Percentiles rank a stretch among this genome's conserved stretches.
Conservation (phyloP, 1,140 invertebrate species). For the Hetaerina americana region DNA sequence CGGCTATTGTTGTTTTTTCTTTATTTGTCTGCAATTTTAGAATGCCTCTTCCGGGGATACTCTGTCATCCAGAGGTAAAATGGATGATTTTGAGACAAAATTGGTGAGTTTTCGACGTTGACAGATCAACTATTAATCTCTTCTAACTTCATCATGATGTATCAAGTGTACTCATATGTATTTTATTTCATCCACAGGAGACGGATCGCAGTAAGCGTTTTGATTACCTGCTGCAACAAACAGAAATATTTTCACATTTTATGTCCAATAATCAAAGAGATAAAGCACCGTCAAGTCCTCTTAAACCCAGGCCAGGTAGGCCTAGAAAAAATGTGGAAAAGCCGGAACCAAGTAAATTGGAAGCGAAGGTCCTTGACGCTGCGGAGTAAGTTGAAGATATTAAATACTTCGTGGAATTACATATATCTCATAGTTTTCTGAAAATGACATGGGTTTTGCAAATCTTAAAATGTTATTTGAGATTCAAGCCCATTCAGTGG, state of each 20-base stretch:
- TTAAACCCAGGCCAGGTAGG: slow-evolving; percentile 54
- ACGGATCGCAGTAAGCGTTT: slow-evolving; percentile 80
- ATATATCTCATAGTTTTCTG: too few species aligned
- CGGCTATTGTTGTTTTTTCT: too few species aligned
- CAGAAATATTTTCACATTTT: slow-evolving; percentile 96
- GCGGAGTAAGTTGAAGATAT: slow-evolving; percentile 43
- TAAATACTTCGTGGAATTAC: not conserved
- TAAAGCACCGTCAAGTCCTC: slow-evolving; percentile 38
- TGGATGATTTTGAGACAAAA: slow-evolving; percentile 48
- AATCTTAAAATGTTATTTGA: not conserved
- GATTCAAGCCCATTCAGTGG: too few species aligned
- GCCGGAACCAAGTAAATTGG: slow-evolving; percentile 14
- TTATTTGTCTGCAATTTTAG: too few species aligned
- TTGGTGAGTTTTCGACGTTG: slow-evolving; percentile 24
- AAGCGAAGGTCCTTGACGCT: slow-evolving; percentile 24
- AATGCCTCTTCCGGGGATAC: slow-evolving; percentile 62
- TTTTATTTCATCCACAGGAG: slow-evolving; percentile 33
- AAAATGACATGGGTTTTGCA: too few species aligned
- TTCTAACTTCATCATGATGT: slow-evolving; percentile 43
- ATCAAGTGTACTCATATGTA: not conserved
- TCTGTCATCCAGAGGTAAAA: slow-evolving; percentile 51
- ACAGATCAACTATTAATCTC: not conserved
- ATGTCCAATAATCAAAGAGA: slow-evolving; percentile 60
- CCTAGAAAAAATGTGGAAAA: slow-evolving; percentile 29
- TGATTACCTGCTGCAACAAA: slow-evolving; percentile 90